Evolutionary conservation across 2,113 vertebrate species (phyloP), one percentile per base, ranked within the genome.

Genomic region (Australoheros scitulus): DNA sequence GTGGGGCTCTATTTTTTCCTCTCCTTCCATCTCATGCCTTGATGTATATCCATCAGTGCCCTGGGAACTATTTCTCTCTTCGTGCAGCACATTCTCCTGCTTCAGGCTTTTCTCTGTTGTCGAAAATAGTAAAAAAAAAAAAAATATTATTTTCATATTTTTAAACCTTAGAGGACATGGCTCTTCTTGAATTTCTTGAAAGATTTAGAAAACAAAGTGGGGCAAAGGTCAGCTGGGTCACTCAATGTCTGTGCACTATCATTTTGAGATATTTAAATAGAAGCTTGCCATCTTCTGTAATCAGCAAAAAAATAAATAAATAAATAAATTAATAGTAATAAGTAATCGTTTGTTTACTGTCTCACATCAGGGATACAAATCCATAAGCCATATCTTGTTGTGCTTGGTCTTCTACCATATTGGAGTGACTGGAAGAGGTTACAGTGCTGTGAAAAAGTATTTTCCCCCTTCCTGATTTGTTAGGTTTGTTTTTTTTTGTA

Each of bases 51-150:
- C 61, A 29, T 85, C 88, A n/a, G 75, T 36, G 41, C 18, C 50
- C 38, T 83, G 85, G 61, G 88, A 93, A 64, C 80, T 78, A 11
- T 52, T 76, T 38, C 86, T 70, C 34, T 84, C 91, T 57, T 93
- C 93, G 24, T 89, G 88, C 1, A 61, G 22, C 29, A 65, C 47
- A 18, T 11, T 72, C 88, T 95, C 95, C 82, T 94, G 89, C 86
- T 95, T 95, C 59, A 95, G 83, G 57, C 22, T 70, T 84, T 78
- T 88, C 3, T 92, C 94, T 93, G 80, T 14, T 77, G 20, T 2
- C 77, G 24, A 83, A 72, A 65, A 80, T 2, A 58, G 8, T 57
- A 57, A 3, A 22, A 52, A 52, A 2, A 34, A 34, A 34, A 52
- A 2, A 34, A 34, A 34, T 52, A 18, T 7, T 18, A 18, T 52